Evolutionary conservation across 2,113 vertebrate species (phyloP).

Genomic region (Tetrax tetrax): DNA sequence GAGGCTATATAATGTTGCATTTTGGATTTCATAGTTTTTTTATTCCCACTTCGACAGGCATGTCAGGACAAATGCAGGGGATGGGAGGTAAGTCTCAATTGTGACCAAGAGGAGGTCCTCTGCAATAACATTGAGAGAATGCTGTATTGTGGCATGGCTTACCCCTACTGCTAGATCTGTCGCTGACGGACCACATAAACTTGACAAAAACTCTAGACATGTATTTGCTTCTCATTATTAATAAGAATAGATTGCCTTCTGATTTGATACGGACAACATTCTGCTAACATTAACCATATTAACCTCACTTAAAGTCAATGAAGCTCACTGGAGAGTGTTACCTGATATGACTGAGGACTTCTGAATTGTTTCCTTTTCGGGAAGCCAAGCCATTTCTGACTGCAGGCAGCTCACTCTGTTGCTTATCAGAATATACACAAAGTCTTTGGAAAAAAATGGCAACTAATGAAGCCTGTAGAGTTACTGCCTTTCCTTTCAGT

Average conservation of each 20-base stretch:
- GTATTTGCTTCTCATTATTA: neutral
- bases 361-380: neutral
- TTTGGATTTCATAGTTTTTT: neutral
- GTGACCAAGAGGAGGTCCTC: neutral
- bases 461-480: neutral
- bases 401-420: rapidly evolving
- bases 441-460: neutral
- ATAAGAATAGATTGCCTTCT: neutral
- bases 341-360: neutral
- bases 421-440: neutral
- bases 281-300: neutral
- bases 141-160: neutral
- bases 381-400: neutral
- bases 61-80: neutral
- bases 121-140: neutral
- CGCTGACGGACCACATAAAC: neutral
- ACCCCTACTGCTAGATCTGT: neutral
- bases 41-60: neutral
- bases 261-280: neutral
- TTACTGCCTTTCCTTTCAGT: neutral
- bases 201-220: neutral
- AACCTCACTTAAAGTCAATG: neutral
- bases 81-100: neutral
- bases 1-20: neutral
- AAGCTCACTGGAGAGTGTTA: neutral